These are phyloP conservation scores for Ceratina japonica DNA, from an alignment of 1,140 invertebrate species.

Conservation along the genomic window DNA sequence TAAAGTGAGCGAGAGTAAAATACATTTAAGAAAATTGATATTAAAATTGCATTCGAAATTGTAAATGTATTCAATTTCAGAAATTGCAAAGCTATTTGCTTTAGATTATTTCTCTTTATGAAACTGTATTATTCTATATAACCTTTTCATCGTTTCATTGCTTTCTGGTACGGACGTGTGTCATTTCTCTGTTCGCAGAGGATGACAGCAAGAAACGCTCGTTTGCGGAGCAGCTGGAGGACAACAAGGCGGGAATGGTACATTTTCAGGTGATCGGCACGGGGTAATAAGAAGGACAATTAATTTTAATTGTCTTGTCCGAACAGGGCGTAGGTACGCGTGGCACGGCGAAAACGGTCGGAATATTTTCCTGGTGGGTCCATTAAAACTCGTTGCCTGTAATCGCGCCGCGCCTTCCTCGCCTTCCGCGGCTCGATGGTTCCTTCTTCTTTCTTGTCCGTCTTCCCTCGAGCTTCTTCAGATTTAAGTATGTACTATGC, in stretches of 20 bases:
- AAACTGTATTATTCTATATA: too few species aligned
- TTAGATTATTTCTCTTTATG: too few species aligned
- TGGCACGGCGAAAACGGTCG: constrained; percentile 68
- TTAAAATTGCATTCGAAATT: too few species aligned
- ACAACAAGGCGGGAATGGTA: constrained; percentile 36
- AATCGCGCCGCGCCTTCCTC: constrained; percentile 53
- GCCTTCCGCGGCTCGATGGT: constrained; percentile 56
- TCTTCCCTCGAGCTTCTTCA: constrained; percentile 59
- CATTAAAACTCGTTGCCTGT: constrained; percentile 69
- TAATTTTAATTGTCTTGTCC: constrained; percentile 75
- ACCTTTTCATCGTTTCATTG: too few species aligned
- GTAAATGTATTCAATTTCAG: too few species aligned
- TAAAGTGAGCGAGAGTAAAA: too few species aligned
- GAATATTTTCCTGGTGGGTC: constrained; percentile 70
- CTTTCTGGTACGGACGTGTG: too few species aligned
- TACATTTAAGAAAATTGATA: too few species aligned
- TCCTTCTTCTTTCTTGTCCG: constrained; percentile 51
- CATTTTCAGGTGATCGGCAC: constrained; percentile 56
- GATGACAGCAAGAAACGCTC: constrained; percentile 13
- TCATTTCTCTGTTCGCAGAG: not conserved
- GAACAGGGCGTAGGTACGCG: constrained; percentile 59
- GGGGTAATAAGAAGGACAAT: constrained; percentile 65
- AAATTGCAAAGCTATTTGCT: too few species aligned
- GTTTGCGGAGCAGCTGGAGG: constrained; percentile 52
- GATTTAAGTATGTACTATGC: constrained; percentile 62